Evolutionary conservation across 2,113 vertebrate species (phyloP).

Genomic region (Aptenodytes forsteri): DNA sequence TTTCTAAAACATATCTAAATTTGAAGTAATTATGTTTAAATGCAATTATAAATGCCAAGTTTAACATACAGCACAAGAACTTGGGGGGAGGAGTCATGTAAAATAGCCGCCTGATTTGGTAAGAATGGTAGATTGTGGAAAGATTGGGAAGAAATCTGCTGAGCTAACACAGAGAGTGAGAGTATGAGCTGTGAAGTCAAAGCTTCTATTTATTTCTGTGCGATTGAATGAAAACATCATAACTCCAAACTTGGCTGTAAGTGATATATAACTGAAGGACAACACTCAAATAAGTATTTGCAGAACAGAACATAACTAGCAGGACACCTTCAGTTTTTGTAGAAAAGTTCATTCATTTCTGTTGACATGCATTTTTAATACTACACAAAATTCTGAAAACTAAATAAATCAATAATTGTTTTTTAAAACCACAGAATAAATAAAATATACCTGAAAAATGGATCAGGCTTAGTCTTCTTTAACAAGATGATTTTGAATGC

Average conservation of each 20-base stretch:
- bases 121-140: not conserved
- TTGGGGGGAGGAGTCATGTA: rapidly evolving
- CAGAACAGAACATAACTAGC: not conserved
- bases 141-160: not conserved
- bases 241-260: not conserved
- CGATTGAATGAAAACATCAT: not conserved
- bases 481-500: not conserved
- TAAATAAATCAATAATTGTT: not conserved
- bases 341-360: not conserved
- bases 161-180: not conserved
- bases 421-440: not conserved
- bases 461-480: not conserved
- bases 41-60: not conserved
- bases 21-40: not conserved
- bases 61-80: not conserved
- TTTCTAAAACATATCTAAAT: not conserved
- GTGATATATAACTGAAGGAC: not conserved
- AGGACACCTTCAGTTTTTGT: not conserved
- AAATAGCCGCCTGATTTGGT: not conserved
- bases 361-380: not conserved
- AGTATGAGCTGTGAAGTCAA: not conserved
- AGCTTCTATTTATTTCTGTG: not conserved
- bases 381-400: not conserved
- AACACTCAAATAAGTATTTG: not conserved
- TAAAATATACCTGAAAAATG: not conserved